Evolutionary conservation across 2,797 vertebrate species (phyloP).

Genomic region (Danio kyathit): DNA sequence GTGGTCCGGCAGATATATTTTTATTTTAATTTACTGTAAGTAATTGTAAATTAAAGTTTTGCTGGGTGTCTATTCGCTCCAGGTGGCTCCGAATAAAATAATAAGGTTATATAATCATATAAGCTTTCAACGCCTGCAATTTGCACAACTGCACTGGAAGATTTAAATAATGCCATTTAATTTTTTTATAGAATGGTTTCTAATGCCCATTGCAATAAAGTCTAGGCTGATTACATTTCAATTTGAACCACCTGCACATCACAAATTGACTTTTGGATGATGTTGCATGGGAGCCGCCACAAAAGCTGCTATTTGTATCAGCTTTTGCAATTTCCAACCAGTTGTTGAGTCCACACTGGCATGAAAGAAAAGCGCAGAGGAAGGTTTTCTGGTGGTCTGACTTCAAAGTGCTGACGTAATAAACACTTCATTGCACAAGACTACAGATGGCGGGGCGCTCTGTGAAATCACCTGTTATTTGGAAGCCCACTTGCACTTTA

Average conservation of each 20-base stretch:
- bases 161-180: slow-evolving; percentile 65
- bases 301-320: slow-evolving; percentile 53
- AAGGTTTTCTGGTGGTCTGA: slow-evolving; percentile 42
- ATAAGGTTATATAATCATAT: slow-evolving; percentile 46
- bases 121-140: slow-evolving; percentile 66
- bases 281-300: slow-evolving; percentile 32
- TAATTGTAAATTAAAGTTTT: slow-evolving; percentile 67
- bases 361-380: slow-evolving; percentile 2
- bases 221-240: slow-evolving; percentile 56
- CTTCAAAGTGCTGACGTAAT: slow-evolving; percentile 52
- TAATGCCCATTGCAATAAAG: slow-evolving; percentile 64
- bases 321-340: slow-evolving; percentile 48
- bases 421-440: slow-evolving; percentile 47
- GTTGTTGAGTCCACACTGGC: slow-evolving; percentile 39
- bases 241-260: slow-evolving; percentile 62
- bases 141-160: slow-evolving; percentile 56
- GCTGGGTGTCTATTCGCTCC: slow-evolving; percentile 58
- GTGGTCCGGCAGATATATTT: slow-evolving; percentile 64
- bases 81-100: slow-evolving; percentile 58
- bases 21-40: slow-evolving; percentile 68
- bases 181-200: slow-evolving; percentile 60
- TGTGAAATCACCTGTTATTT: slow-evolving; percentile 39
- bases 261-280: slow-evolving; percentile 53
- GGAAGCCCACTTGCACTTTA: slow-evolving; percentile 16
- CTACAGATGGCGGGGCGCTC: slow-evolving; percentile 36